phyloP scores from a whole-genome alignment of 2,113 vertebrate genomes.

The Psephotus haematonotus region DNA sequence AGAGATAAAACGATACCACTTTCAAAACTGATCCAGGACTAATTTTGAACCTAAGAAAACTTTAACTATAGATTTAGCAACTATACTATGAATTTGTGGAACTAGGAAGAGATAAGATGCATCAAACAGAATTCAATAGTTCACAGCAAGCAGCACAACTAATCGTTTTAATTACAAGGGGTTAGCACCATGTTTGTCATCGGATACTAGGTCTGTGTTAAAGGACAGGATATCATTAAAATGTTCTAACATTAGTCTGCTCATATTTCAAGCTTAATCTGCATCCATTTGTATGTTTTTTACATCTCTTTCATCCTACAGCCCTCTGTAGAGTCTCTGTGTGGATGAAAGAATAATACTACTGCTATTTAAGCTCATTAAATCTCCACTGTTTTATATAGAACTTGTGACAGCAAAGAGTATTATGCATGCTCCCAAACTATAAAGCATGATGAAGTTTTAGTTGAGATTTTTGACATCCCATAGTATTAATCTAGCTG shows the following conservation, averaged over 20 bases:
- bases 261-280: conserved; percentile 19
- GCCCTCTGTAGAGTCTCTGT: neutral
- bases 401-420: neutral
- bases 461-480: neutral
- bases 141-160: neutral
- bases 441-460: neutral
- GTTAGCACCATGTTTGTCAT: neutral
- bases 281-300: neutral
- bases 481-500: neutral
- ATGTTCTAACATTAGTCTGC: neutral
- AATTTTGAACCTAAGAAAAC: neutral
- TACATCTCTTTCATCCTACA: neutral
- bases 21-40: neutral
- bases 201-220: neutral
- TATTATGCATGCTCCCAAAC: neutral
- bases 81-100: neutral
- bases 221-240: neutral
- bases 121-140: neutral
- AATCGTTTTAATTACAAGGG: neutral
- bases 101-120: neutral
- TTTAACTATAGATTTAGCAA: neutral
- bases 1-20: neutral
- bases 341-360: neutral
- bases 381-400: neutral
- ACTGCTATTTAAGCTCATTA: neutral